These are phyloP conservation scores for Polyergus mexicanus DNA, from an alignment of 1,140 invertebrate species.

Conservation along the genomic window DNA sequence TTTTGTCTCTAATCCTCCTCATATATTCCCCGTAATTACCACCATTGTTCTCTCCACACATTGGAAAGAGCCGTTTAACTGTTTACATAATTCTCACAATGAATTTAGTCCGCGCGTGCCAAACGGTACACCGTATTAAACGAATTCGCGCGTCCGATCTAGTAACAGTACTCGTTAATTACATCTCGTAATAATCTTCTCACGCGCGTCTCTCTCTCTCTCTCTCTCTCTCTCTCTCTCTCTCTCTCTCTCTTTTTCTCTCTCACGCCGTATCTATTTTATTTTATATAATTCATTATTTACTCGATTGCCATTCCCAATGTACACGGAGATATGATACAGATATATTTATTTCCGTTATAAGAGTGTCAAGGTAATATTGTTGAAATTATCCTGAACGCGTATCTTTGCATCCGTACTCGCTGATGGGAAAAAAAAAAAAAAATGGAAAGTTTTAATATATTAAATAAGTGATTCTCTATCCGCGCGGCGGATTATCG, in stretches of 20 bases:
- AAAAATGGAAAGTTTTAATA: background rate
- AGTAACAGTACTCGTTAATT: slow-evolving; percentile 53
- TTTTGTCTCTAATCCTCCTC: slow-evolving; percentile 23
- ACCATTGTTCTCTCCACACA: slow-evolving; percentile 17
- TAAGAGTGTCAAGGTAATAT: no score
- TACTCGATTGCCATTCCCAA: no score
- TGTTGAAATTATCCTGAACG: no score
- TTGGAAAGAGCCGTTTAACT: slow-evolving; percentile 40
- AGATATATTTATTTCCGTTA: slow-evolving; percentile 26
- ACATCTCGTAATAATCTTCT: slow-evolving; percentile 53
- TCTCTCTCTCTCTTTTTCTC: no score
- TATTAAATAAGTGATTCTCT: slow-evolving; percentile 6
- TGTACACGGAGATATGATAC: slow-evolving; percentile 13
- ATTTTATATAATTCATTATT: background rate
- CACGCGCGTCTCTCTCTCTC: background rate
- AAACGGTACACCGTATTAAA: slow-evolving; percentile 50
- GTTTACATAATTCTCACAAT: slow-evolving; percentile 56
- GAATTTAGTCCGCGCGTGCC: slow-evolving; percentile 30
- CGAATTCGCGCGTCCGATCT: slow-evolving; percentile 42
- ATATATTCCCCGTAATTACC: background rate
- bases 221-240: no score
- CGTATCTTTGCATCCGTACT: background rate
- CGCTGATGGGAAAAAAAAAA: background rate
- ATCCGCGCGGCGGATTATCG: slow-evolving; percentile 17
- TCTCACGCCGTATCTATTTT: slow-evolving; percentile 4